Conservation (phyloP, 2,797 vertebrate genomes). For the Potorous gilbertii region DNA sequence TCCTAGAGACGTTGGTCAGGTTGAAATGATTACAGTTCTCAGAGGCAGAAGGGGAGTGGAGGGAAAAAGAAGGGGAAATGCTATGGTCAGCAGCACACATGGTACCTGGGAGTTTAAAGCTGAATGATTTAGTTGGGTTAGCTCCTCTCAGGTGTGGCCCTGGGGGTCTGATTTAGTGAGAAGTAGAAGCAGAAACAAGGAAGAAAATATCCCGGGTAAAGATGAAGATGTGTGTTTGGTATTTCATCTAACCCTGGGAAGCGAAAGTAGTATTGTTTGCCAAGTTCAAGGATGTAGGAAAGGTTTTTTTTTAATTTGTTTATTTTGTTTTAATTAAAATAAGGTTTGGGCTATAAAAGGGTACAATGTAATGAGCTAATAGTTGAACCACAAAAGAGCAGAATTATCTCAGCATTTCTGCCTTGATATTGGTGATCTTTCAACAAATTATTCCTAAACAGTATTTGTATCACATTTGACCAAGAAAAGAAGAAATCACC, state of each 20-base stretch:
- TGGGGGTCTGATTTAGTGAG: background rate
- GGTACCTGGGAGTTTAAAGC: background rate
- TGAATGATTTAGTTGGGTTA: background rate
- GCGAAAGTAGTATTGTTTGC: background rate
- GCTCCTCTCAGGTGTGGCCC: background rate
- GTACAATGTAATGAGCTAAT: background rate
- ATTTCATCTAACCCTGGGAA: background rate
- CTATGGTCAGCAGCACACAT: background rate
- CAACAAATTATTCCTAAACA: background rate
- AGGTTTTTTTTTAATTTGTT: background rate
- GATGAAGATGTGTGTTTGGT: background rate
- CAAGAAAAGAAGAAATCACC: constrained; percentile 8
- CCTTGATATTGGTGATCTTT: background rate
- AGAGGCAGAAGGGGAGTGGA: background rate
- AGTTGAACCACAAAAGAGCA: background rate
- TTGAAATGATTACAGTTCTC: background rate
- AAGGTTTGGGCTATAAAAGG: background rate
- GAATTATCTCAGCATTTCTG: background rate
- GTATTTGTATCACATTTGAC: constrained; percentile 7
- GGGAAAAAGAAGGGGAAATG: background rate
- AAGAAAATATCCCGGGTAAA: background rate
- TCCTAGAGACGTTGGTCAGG: background rate
- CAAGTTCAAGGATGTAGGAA: background rate
- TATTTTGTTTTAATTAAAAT: background rate
- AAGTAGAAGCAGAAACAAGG: background rate